phyloP scores from a whole-genome alignment of 2,888 invertebrate species.

The Chrysotoxum bicinctum region DNA sequence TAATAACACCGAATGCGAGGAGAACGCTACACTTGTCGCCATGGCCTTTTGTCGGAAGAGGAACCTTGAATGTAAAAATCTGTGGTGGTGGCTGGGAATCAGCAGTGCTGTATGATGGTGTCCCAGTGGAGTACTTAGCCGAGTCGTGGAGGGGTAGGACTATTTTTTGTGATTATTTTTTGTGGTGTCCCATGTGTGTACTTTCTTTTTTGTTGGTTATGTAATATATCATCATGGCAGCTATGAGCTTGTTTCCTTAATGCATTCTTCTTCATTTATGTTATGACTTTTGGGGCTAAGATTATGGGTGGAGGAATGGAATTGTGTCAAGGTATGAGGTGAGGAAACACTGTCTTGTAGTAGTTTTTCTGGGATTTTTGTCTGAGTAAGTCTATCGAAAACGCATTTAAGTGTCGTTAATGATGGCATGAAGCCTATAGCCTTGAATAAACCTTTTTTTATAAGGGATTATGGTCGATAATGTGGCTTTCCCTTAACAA shows the following conservation, averaged over 20 bases:
- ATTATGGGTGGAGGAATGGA: neutral
- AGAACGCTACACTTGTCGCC: conserved; percentile 51
- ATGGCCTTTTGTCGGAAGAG: conserved; percentile 12
- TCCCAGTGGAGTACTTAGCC: conserved; percentile 63
- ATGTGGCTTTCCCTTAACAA: neutral
- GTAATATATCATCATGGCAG: conserved; percentile 63
- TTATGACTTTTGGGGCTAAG: conserved; percentile 11
- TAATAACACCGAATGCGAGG: neutral
- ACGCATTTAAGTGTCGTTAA: conserved; percentile 1
- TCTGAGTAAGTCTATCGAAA: neutral
- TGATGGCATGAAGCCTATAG: neutral
- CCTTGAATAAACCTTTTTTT: neutral
- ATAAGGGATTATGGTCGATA: neutral
- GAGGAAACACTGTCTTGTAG: conserved; percentile 9
- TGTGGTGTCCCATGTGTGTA: conserved; percentile 63
- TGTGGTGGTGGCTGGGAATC: neutral
- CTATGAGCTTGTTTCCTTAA: conserved; percentile 57
- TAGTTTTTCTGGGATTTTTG: conserved; percentile 6
- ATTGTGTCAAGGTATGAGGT: neutral
- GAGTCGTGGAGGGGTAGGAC: conserved; percentile 36
- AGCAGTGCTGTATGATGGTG: conserved; percentile 23
- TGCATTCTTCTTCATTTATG: conserved; percentile 56
- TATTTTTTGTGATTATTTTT: conserved; percentile 66
- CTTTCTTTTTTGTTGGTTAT: conserved; percentile 46
- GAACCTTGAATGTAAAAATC: conserved; percentile 59